A percentile compares a stretch with the other conserved stretches of the same genome.
Conservation (phyloP, 2,797 vertebrate species). For the Kryptolebias ocellatus region DNA sequence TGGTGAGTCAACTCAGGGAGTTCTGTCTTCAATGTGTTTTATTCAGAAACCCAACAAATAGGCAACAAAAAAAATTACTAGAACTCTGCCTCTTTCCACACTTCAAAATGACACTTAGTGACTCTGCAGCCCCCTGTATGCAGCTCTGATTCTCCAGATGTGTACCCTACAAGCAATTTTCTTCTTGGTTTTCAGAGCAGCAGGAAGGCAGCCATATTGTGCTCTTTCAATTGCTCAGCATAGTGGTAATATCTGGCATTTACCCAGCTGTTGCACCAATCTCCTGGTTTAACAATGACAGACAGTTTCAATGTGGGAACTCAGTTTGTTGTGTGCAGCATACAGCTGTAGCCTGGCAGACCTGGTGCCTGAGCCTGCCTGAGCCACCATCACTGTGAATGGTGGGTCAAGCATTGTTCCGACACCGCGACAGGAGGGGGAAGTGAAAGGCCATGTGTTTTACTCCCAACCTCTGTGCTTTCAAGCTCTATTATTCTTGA, state of each 20-base stretch:
- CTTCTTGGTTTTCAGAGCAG: constrained; percentile 38
- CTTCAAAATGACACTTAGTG: constrained; percentile 27
- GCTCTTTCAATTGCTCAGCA: constrained; percentile 35
- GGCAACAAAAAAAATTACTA: not conserved
- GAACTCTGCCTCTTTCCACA: constrained; percentile 23
- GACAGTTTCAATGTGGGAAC: constrained; percentile 50
- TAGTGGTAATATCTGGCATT: constrained; percentile 47
- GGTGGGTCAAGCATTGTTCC: constrained; percentile 53
- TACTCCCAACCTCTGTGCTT: constrained; percentile 33
- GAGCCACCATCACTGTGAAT: constrained; percentile 43
- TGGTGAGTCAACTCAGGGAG: constrained; percentile 86
- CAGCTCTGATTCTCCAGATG: constrained; percentile 68
- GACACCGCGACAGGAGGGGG: constrained; percentile 55
- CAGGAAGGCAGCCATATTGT: constrained; percentile 29
- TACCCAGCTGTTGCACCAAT: constrained; percentile 58
- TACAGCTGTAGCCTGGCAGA: constrained; percentile 46
- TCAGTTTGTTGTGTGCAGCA: constrained; percentile 39
- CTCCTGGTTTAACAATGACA: constrained; percentile 51
- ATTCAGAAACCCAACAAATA: constrained; percentile 18
- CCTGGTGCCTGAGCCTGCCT: constrained; percentile 21
- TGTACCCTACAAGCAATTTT: constrained; percentile 2
- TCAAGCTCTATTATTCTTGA: constrained; percentile 38
- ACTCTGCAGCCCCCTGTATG: constrained; percentile 52
- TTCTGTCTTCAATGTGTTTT: constrained; percentile 53
- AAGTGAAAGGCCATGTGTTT: constrained; percentile 52